These are phyloP conservation scores for Nymphicus hollandicus DNA, from an alignment of 2,113 vertebrate genomes.

Conservation along the genomic window DNA sequence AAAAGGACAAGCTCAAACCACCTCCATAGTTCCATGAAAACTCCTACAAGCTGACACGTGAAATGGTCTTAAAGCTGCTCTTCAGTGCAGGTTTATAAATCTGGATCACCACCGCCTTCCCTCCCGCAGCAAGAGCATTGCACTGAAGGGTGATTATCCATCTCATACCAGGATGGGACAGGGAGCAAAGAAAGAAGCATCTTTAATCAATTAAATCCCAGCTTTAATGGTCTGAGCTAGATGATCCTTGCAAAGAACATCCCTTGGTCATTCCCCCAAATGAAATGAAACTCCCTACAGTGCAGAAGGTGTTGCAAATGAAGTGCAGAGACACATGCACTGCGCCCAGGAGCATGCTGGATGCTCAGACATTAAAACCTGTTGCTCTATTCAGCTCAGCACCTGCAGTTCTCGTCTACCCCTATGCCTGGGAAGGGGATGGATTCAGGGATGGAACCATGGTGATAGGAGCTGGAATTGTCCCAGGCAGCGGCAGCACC, in stretches of 20 bases:
- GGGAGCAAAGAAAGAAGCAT: background rate
- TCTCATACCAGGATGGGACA: background rate
- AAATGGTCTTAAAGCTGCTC: background rate
- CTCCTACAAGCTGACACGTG: background rate
- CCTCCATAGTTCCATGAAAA: background rate
- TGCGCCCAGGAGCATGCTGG: background rate
- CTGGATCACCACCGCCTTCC: background rate
- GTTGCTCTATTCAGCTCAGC: background rate
- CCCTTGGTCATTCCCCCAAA: background rate
- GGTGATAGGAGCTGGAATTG: background rate
- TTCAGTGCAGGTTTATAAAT: background rate
- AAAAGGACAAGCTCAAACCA: background rate
- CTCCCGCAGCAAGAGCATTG: background rate
- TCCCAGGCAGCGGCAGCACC: background rate
- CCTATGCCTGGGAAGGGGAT: background rate
- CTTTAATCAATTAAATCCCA: background rate
- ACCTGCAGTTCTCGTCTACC: background rate
- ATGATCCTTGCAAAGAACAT: background rate
- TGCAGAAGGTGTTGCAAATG: background rate
- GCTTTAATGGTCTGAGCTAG: background rate
- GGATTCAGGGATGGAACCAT: background rate
- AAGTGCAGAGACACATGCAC: background rate
- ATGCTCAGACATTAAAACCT: background rate
- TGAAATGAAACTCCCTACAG: accelerated
- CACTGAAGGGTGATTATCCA: background rate